Base-by-base conservation (phyloP, 1,140 invertebrate species). In the Lepidurus arcticus region DNA sequence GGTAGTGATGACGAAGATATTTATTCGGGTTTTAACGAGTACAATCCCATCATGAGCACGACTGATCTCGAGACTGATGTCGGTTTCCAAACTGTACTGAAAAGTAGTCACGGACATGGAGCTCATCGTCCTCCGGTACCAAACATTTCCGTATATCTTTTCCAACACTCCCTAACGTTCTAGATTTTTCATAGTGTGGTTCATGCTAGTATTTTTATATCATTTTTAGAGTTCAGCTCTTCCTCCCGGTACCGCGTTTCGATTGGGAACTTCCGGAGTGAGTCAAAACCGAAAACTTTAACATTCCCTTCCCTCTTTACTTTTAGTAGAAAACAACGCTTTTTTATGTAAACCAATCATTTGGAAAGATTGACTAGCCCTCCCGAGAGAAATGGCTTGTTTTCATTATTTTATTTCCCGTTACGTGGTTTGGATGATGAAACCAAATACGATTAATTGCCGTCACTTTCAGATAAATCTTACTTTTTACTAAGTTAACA, bases 1-100 rank as follows among this genome's bases (percentile, higher is more conserved):
- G 16, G 74, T 13, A 75, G 44, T 26, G 83, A 82, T 76, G 84
- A 85, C 73, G 89, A 90, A 80, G 90, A 91, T 83, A 84, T 91
- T 74, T 92, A 92, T 84, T 86, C 86, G 45, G 91, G 90, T 42
- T 92, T 90, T 81, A 90, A 91, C 85, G 90, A 91, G 79, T 90
- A 89, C 81, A 87, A 90, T 81, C 87, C 89, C 10, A 86, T 86
- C 8, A 85, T 91, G 42, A 89, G 88, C 81, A 90, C 88, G 24
- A 88, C 90, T 84, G 88, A 90, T 85, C 84, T 92, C 47, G 87
- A 89, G 76, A 86, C 90, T 82, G 91, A 92, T 86, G 87, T 89
- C 81, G 86, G 85, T 74, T 90, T 91, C 82, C 89, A 90, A 81
- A 85, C 87, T 82, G 85, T 86, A 79, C 85, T 88, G 16, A 78